Base-by-base conservation (phyloP, 1,140 invertebrate genomes). In the Trissolcus basalis region DNA sequence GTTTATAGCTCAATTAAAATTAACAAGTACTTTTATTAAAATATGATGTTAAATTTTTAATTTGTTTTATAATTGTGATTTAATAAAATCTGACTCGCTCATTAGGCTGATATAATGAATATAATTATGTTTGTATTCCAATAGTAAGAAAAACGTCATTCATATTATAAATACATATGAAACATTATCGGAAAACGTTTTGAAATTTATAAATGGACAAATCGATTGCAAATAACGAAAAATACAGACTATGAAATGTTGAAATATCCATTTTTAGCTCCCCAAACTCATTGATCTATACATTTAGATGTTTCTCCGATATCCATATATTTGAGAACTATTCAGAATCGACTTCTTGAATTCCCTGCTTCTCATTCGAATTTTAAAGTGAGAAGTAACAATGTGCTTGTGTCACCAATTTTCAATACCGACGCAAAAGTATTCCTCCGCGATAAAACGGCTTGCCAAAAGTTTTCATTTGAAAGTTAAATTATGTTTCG, bases 241-340 rank as follows among this genome's bases (percentile, higher is more conserved):
- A 61, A 13, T 49, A 63, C 6, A 51, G 50, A 33, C 11, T 50
- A 48, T 45, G 44, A 72, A 72, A 58, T 53, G 43, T 48, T 58
- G 51, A 53, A 64, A 64, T 48, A 64, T 64, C 45, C 44, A 64
- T 72, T 58, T 9, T 14, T 63, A 63, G 64, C 53, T 58, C 64
- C 10, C 11, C 44, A 41, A 56, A 64, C 60, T 59, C 48, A 65
- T 72, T 64, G 54, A 64, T 72, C 54, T 60, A 54, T 55, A 47
- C 35, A 19, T 72, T 54, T 54, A 59, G 65, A 64, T 72, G 54
- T 72, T 64, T 72, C 69, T 72, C 48, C 54, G 32, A 64, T 72
- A 72, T 58, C 54, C 59, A 63, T 56, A 63, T 56, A 64, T 72
- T 59, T 53, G 47, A 72, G 53, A 72, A 72, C 69, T 64, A 64